Conservation (phyloP, 2,888 invertebrate genomes). For the Drosophila phalerata region DNA sequence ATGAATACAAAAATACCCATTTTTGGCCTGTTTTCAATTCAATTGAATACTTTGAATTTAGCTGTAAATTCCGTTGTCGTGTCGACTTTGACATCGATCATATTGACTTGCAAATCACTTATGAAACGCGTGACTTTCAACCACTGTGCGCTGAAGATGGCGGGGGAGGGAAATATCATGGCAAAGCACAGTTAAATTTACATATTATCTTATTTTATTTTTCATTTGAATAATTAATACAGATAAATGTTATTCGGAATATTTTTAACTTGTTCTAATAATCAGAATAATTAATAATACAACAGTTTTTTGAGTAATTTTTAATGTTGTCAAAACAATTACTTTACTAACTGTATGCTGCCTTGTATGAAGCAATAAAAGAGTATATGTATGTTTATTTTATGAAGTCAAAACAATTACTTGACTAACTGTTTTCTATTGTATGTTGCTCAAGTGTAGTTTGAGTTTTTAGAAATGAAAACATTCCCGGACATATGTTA, state of each 20-base stretch:
- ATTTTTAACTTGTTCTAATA: no score
- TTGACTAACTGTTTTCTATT: not conserved
- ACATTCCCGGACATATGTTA: slow-evolving; percentile 23
- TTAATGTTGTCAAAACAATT: not conserved
- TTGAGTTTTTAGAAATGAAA: slow-evolving; percentile 33
- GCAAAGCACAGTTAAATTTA: slow-evolving; percentile 3
- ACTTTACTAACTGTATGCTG: not conserved
- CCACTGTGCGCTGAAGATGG: not conserved
- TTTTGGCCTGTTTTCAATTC: slow-evolving; percentile 44
- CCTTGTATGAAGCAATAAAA: no score
- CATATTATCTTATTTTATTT: no score
- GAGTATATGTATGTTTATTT: no score
- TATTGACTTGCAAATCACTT: slow-evolving; percentile 70
- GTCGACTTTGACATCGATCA: slow-evolving; percentile 31
- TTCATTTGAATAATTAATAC: no score
- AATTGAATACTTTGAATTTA: slow-evolving; percentile 58
- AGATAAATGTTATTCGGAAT: no score
- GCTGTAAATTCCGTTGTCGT: slow-evolving; percentile 32
- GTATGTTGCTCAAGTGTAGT: slow-evolving; percentile 12
- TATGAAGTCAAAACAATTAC: not conserved
- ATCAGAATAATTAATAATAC: no score
- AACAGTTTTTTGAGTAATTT: no score
- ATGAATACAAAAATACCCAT: slow-evolving; percentile 31
- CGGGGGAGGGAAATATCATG: not conserved
- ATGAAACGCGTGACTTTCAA: slow-evolving; percentile 35